Evolutionary conservation across 2,797 vertebrate genomes (phyloP).

Genomic region (Psittacula echo): DNA sequence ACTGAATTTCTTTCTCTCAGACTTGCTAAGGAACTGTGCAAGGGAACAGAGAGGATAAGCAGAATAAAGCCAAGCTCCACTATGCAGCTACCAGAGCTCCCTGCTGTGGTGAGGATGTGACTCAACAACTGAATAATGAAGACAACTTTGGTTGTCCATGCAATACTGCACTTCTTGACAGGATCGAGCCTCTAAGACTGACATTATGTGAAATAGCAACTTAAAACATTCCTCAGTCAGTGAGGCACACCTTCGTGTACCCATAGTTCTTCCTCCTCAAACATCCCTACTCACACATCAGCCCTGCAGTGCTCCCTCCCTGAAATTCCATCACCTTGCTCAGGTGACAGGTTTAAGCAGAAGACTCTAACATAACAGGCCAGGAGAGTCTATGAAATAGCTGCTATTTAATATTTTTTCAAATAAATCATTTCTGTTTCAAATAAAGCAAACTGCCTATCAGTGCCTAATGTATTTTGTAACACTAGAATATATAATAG

Average conservation of each 20-base stretch:
- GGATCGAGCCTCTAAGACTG: background rate
- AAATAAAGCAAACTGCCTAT: background rate
- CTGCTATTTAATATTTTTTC: background rate
- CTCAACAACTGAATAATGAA: rapidly evolving
- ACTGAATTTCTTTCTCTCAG: background rate
- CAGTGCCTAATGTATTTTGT: background rate
- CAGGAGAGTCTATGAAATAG: background rate
- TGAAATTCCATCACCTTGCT: background rate
- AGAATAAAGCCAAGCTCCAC: background rate
- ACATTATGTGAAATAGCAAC: background rate
- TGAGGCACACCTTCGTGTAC: background rate
- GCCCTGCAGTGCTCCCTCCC: background rate
- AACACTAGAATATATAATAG: background rate
- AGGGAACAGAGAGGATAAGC: background rate
- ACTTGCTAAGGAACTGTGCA: background rate
- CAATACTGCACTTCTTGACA: background rate
- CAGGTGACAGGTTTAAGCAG: background rate
- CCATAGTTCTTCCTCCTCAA: background rate
- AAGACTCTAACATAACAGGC: background rate
- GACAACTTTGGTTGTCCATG: background rate
- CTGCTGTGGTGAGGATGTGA: background rate
- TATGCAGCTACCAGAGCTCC: slow-evolving; percentile 1
- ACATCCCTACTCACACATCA: background rate
- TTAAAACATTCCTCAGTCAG: background rate
- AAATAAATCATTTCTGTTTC: background rate